phyloP scores from a whole-genome alignment of 2,888 invertebrate species.

The Helobdella robusta region DNA sequence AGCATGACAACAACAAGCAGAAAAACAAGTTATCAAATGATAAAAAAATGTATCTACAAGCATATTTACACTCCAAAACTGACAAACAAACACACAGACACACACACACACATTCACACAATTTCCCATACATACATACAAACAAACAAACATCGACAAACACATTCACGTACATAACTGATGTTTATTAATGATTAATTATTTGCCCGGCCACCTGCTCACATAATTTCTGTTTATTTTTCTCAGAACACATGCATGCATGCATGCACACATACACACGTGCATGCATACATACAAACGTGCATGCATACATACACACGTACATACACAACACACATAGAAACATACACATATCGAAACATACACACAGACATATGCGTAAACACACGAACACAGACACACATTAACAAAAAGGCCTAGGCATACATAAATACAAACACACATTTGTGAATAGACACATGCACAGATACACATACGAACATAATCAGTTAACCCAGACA shows the following conservation, averaged over 20 bases:
- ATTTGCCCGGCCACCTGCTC: conserved; percentile 14
- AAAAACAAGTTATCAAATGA: no score
- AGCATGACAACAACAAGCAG: no score
- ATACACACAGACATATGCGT: not conserved
- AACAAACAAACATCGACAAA: not conserved
- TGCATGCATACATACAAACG: not conserved
- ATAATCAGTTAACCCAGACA: no score
- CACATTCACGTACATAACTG: not conserved
- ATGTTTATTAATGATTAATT: conserved; percentile 18
- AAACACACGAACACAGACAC: no score
- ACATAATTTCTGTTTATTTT: conserved; percentile 13
- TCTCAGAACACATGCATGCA: conserved; percentile 2
- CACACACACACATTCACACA: not conserved
- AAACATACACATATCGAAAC: not conserved
- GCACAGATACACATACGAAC: no score
- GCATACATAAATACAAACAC: no score
- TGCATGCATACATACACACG: not conserved
- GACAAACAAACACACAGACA: not conserved
- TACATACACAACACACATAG: not conserved
- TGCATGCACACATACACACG: no score
- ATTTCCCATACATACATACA: not conserved
- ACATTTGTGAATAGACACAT: no score
- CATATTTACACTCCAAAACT: not conserved
- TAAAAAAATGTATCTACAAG: no score
- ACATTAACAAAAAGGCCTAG: no score